Conservation (phyloP, 2,888 invertebrate genomes). For the Phyllotreta striolata region DNA sequence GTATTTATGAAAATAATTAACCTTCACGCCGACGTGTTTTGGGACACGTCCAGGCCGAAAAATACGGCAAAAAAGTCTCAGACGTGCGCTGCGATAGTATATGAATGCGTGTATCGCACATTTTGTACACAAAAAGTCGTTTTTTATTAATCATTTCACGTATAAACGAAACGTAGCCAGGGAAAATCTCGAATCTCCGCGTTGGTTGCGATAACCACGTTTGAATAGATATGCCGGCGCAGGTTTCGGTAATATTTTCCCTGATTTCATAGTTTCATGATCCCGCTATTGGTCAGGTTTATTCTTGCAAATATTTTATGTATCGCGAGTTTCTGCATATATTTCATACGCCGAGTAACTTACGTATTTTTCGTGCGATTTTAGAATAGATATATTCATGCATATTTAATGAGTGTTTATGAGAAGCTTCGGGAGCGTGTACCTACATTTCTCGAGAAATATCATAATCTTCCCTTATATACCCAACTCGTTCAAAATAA, state of each 20-base stretch:
- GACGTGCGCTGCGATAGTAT: conserved; percentile 17
- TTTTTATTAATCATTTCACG: conserved; percentile 30
- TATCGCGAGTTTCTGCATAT: conserved; percentile 1
- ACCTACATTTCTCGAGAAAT: no score
- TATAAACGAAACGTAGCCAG: conserved; percentile 16
- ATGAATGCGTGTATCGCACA: conserved; percentile 8
- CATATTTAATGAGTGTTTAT: no score
- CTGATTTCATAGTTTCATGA: conserved; percentile 11
- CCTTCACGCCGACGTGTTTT: background rate
- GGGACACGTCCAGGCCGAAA: background rate
- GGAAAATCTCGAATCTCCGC: conserved; percentile 11
- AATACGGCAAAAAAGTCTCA: conserved; percentile 8
- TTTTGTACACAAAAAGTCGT: conserved; percentile 24
- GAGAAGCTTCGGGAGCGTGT: no score
- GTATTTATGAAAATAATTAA: conserved; percentile 8
- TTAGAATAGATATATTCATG: no score
- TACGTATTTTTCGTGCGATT: no score
- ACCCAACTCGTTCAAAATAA: no score
- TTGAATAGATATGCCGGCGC: conserved; percentile 15
- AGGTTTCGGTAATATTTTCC: conserved; percentile 17
- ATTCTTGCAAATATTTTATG: conserved; percentile 7
- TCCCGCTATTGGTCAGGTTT: conserved; percentile 11
- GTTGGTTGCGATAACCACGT: conserved; percentile 17
- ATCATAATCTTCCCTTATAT: no score
- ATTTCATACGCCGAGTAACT: no score